These are phyloP conservation scores for Spodoptera exigua DNA, from an alignment of 2,888 invertebrate genomes.

Conservation along the genomic window DNA sequence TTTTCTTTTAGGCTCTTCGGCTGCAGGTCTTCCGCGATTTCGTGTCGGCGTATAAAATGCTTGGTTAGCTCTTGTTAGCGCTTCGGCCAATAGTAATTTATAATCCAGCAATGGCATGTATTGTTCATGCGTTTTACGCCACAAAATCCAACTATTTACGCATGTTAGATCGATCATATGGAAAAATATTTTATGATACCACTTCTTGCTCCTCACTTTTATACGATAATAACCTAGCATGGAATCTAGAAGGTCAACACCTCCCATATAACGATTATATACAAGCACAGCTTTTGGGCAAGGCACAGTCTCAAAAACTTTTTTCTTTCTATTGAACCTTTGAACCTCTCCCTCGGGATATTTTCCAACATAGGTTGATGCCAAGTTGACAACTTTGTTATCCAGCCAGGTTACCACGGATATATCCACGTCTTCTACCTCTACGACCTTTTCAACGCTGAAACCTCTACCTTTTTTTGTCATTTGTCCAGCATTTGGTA, in stretches of 20 bases:
- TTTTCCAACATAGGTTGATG: slow-evolving; percentile 54
- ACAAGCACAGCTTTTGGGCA: slow-evolving; percentile 48
- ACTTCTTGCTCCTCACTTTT: slow-evolving; percentile 55
- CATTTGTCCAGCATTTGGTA: slow-evolving; percentile 20
- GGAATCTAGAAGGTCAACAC: slow-evolving; percentile 54
- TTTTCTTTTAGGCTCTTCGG: slow-evolving; percentile 16
- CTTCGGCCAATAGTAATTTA: slow-evolving; percentile 20
- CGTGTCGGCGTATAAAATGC: slow-evolving; percentile 26
- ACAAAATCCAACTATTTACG: slow-evolving; percentile 57
- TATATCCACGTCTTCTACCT: slow-evolving; percentile 27
- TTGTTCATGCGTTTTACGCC: slow-evolving; percentile 41
- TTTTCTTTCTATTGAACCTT: slow-evolving; percentile 37
- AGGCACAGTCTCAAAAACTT: slow-evolving; percentile 41
- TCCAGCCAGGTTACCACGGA: slow-evolving; percentile 49
- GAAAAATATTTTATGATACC: slow-evolving; percentile 59
- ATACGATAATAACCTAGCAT: slow-evolving; percentile 60
- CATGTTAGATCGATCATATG: slow-evolving; percentile 52
- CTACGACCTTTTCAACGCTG: slow-evolving; percentile 13
- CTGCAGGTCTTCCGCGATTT: slow-evolving; percentile 18
- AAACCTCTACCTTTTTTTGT: slow-evolving; percentile 15
- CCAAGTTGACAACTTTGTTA: slow-evolving; percentile 52
- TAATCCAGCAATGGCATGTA: slow-evolving; percentile 50
- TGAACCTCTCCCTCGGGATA: slow-evolving; percentile 29
- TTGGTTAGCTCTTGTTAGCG: slow-evolving; percentile 21
- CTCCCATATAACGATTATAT: slow-evolving; percentile 54